Evolutionary conservation across 2,113 vertebrate genomes (phyloP).

Genomic region (Campylomormyrus numenius): DNA sequence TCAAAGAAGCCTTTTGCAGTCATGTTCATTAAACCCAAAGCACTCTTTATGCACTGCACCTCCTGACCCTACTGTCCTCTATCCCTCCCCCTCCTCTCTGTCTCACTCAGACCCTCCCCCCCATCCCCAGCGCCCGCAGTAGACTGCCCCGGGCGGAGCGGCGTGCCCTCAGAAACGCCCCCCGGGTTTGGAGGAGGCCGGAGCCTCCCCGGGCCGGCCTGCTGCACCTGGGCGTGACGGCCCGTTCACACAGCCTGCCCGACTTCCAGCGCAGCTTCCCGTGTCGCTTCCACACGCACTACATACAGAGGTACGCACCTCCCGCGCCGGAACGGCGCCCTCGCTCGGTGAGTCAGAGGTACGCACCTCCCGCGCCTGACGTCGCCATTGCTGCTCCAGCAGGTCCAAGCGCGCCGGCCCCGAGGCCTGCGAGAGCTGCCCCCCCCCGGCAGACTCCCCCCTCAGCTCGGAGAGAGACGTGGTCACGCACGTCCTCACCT

Average conservation of each 20-base stretch:
- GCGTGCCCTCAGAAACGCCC: slow-evolving; percentile 31
- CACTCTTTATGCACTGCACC: not conserved
- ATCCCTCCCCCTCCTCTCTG: not conserved
- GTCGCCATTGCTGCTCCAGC: slow-evolving; percentile 21
- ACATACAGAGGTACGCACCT: slow-evolving; percentile 56
- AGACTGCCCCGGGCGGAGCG: slow-evolving; percentile 43
- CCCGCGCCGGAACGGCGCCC: not conserved
- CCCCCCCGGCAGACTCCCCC: not conserved
- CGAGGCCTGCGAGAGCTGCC: not conserved
- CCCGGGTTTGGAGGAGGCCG: slow-evolving; percentile 48
- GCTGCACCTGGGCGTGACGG: slow-evolving; percentile 71
- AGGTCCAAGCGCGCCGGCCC: slow-evolving; percentile 1
- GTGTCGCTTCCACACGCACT: slow-evolving; percentile 52
- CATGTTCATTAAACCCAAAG: not conserved
- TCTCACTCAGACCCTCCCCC: slow-evolving; percentile 70
- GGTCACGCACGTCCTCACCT: slow-evolving; percentile 52
- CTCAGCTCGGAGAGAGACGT: slow-evolving; percentile 50
- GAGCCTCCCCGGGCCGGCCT: slow-evolving; percentile 57
- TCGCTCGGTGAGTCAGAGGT: slow-evolving; percentile 41
- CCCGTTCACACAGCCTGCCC: slow-evolving; percentile 61
- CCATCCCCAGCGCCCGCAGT: slow-evolving; percentile 39
- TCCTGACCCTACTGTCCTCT: too few relatives aligned
- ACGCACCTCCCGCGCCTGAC: not conserved
- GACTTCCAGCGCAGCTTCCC: slow-evolving; percentile 64
- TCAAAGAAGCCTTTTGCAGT: not conserved